phyloP scores from a whole-genome alignment of 2,113 vertebrate species.

The Oenanthe oenanthe region DNA sequence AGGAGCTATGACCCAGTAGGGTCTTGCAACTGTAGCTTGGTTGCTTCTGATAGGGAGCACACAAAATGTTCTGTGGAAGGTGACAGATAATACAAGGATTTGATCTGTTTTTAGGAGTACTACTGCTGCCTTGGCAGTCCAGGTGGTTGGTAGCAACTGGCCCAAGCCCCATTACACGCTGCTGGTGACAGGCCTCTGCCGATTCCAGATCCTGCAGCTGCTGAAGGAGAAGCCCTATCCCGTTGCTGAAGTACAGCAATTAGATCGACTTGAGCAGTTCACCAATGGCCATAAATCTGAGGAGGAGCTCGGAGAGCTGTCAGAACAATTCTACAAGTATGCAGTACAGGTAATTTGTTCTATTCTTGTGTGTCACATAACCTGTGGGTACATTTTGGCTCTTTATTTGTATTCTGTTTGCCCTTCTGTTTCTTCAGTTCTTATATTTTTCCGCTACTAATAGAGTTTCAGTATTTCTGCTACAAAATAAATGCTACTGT shows the following conservation, averaged over 20 bases:
- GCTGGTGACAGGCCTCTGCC: conserved; percentile 92
- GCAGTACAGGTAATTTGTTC: conserved; percentile 84
- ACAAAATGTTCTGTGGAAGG: neutral
- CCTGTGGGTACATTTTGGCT: accelerated
- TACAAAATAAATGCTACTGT: neutral
- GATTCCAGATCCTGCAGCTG: conserved; percentile 86
- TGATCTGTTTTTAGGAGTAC: conserved; percentile 82
- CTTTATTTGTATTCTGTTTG: neutral
- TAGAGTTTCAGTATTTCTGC: neutral
- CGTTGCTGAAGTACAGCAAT: conserved; percentile 89
- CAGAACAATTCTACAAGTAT: conserved; percentile 90
- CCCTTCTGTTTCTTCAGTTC: neutral
- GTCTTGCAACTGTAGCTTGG: accelerated
- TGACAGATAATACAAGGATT: neutral
- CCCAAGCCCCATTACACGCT: conserved; percentile 95
- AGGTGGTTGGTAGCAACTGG: conserved; percentile 99
- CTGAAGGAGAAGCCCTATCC: conserved; percentile 90
- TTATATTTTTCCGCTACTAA: accelerated
- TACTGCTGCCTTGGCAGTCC: conserved; percentile 90
- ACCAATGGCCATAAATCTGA: conserved; percentile 71
- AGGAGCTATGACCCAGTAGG: neutral
- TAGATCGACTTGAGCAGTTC: conserved; percentile 91
- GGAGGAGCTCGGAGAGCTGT: conserved; percentile 85
- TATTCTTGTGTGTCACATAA: accelerated
- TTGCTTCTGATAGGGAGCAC: neutral